phyloP scores from a whole-genome alignment of 2,888 invertebrate genomes.

The Eupithecia abbreviata region DNA sequence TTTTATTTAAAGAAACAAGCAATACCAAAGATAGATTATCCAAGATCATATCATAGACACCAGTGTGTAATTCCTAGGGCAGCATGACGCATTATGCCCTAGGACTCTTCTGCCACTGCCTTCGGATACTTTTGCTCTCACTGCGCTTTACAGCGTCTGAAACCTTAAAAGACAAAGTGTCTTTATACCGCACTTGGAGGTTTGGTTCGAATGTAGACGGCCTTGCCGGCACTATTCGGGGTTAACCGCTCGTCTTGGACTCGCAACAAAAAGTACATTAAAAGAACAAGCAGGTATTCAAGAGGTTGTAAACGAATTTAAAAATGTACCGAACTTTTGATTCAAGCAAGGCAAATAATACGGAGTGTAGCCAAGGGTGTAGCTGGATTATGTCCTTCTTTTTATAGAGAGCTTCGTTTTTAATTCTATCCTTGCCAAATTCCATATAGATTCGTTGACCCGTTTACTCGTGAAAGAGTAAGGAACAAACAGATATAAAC shows the following conservation, averaged over 20 bases:
- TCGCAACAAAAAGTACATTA: conserved; percentile 34
- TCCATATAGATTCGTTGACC: neutral
- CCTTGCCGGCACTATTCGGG: conserved; percentile 75
- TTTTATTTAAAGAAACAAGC: no score
- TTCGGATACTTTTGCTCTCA: neutral
- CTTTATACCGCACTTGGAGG: conserved; percentile 44
- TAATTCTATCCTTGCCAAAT: neutral
- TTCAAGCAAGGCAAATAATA: neutral
- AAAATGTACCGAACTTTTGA: neutral
- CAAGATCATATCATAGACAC: neutral
- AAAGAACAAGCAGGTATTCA: conserved; percentile 14
- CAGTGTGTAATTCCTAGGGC: neutral
- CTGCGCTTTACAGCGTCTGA: neutral
- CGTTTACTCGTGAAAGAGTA: neutral
- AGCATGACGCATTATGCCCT: no score
- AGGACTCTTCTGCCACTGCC: neutral
- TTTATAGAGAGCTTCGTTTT: neutral
- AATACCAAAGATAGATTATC: neutral
- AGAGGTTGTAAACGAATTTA: conserved; percentile 5
- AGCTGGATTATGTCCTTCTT: neutral
- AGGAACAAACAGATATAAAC: neutral
- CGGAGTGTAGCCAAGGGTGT: no score
- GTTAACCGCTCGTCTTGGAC: conserved; percentile 62
- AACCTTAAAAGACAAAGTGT: conserved; percentile 22
- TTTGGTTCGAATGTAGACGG: conserved; percentile 73